Conservation (phyloP, 1,140 invertebrate species). For the Monomorium pharaonis region DNA sequence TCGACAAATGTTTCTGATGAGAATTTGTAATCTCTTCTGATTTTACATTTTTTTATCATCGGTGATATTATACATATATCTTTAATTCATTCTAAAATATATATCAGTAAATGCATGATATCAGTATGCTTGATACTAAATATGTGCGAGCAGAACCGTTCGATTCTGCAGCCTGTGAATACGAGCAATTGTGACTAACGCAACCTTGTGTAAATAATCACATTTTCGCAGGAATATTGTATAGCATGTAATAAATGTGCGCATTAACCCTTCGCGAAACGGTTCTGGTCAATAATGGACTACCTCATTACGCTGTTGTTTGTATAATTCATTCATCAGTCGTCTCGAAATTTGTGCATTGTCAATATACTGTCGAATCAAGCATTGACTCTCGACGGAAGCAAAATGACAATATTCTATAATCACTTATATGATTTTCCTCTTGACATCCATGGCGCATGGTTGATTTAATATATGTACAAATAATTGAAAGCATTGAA, state of each 20-base stretch:
- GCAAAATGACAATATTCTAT: slow-evolving; percentile 53
- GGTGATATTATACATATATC: slow-evolving; percentile 19
- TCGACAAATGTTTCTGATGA: slow-evolving; percentile 24
- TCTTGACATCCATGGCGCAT: slow-evolving; percentile 72
- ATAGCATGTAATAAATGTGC: slow-evolving; percentile 71
- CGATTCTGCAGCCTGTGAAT: not conserved
- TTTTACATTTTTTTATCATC: slow-evolving; percentile 64
- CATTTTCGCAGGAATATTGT: slow-evolving; percentile 65
- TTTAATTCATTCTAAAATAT: slow-evolving; percentile 69
- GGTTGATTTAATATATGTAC: slow-evolving; percentile 70
- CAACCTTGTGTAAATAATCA: slow-evolving; percentile 23
- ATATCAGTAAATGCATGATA: slow-evolving; percentile 80
- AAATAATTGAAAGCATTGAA: slow-evolving; percentile 61
- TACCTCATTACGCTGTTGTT: slow-evolving; percentile 67
- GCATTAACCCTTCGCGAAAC: slow-evolving; percentile 64
- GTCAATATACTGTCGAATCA: slow-evolving; percentile 50
- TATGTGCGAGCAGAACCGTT: slow-evolving; percentile 61
- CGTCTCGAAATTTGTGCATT: slow-evolving; percentile 58
- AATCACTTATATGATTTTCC: slow-evolving; percentile 54
- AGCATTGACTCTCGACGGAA: slow-evolving; percentile 46
- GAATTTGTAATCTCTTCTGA: slow-evolving; percentile 54
- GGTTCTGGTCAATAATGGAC: slow-evolving; percentile 65
- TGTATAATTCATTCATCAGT: slow-evolving; percentile 65
- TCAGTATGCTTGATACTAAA: slow-evolving; percentile 75
- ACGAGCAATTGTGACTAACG: slow-evolving; percentile 7